Base-by-base conservation (phyloP, 2,113 vertebrate species). In the Phylloscopus trochilus region DNA sequence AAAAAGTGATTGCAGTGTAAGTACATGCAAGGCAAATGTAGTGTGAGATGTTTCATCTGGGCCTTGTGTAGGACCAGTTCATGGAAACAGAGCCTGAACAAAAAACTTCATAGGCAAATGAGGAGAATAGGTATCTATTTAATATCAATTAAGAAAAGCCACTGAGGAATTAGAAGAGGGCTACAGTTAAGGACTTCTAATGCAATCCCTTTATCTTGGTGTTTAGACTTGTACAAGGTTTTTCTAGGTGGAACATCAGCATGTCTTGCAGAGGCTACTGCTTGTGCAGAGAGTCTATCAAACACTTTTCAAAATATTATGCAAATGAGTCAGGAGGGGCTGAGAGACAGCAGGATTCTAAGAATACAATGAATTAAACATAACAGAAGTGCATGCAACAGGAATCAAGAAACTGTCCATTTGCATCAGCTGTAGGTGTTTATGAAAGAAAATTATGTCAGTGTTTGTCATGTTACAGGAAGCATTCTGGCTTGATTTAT, bases 341-440 rank as follows among this genome's bases (percentile, higher is more conserved):
- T 64, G 37, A 89, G 60, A 92, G 59, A 80, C 75, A 83, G 51
- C 24, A 64, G 62, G 44, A 83, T 77, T 72, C 85, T 60, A 86
- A 83, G 59, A 92, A 79, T 35, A 72, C 58, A 89, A 79, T 86
- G 60, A 94, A 95, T 96, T 93, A 93, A 95, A 90, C 58, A 79
- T 82, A 87, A 85, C 53, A 62, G 22, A 90, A 92, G 43, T 44
- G 49, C 56, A 92, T 5, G 37, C 44, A 96, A 67, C 64, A 94
- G 76, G 92, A 86, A 83, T 68, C 66, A 87, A 92, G 82, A 78
- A 94, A 35, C 27, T 49, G 87, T 82, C 74, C 47, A 64, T 94
- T 94, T 93, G 44, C 90, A 95, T 89, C 56, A 63, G 47, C 72
- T 90, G 43, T 77, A 95, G 81, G 56, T 95, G 72, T 83, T 96